These are phyloP conservation scores for Tichodroma muraria DNA, from an alignment of 2,113 vertebrate species.

Conservation along the genomic window DNA sequence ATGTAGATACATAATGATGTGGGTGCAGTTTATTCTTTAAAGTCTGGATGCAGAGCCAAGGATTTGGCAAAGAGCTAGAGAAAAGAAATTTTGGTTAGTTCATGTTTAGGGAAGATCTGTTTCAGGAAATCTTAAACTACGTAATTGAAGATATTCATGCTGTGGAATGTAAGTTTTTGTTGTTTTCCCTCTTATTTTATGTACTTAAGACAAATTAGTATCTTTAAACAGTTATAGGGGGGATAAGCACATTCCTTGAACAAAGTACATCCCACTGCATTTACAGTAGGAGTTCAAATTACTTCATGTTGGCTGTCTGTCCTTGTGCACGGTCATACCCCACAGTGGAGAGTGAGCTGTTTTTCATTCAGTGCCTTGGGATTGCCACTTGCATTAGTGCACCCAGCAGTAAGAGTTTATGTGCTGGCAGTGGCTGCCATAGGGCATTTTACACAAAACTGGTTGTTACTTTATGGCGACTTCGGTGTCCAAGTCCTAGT, in stretches of 20 bases:
- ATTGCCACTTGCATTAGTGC: neutral
- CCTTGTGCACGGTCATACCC: rapidly evolving
- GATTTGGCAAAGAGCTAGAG: neutral
- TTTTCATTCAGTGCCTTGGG: neutral
- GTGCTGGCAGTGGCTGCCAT: neutral
- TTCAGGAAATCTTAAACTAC: neutral
- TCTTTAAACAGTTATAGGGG: neutral
- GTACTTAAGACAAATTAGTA: neutral
- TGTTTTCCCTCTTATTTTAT: neutral
- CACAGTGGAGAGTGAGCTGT: neutral
- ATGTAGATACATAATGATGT: neutral
- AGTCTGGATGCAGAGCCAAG: neutral
- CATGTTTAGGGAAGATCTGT: neutral
- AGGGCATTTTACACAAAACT: neutral
- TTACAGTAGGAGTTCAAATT: neutral
- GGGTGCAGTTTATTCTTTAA: neutral
- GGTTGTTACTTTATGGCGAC: neutral
- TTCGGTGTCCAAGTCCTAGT: neutral
- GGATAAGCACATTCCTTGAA: neutral
- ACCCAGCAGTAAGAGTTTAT: neutral
- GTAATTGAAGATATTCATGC: neutral
- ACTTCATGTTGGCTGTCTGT: neutral
- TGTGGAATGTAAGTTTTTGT: neutral
- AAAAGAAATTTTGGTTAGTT: neutral
- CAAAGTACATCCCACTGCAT: neutral